These are phyloP conservation scores for Dromococcyx pavoninus DNA, from an alignment of 2,797 vertebrate species.

Conservation along the genomic window DNA sequence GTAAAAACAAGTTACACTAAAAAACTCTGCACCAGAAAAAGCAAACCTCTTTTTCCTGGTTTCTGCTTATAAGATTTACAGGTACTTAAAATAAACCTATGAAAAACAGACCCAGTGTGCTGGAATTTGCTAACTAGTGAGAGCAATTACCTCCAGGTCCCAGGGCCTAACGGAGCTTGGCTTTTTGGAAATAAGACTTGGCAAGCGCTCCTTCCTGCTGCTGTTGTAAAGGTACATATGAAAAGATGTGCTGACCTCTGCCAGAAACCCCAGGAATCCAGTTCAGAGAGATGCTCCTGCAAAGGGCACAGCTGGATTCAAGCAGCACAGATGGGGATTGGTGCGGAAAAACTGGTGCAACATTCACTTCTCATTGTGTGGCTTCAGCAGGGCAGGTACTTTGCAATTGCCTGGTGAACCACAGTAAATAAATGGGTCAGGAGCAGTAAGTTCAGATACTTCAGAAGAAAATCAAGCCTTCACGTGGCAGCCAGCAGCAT, in stretches of 20 bases:
- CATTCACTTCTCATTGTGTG: slow-evolving; percentile 49
- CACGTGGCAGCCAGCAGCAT: slow-evolving; percentile 34
- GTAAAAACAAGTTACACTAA: slow-evolving; percentile 59
- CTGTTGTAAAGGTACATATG: slow-evolving; percentile 66
- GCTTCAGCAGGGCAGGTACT: slow-evolving; percentile 55
- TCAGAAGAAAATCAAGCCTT: slow-evolving; percentile 64
- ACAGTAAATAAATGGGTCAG: slow-evolving; percentile 62
- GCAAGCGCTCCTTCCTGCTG: slow-evolving; percentile 63
- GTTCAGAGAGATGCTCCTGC: slow-evolving; percentile 59
- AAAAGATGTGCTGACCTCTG: slow-evolving; percentile 70
- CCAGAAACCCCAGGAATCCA: slow-evolving; percentile 70
- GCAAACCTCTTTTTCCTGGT: slow-evolving; percentile 66
- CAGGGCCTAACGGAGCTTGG: slow-evolving; percentile 63
- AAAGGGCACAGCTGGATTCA: slow-evolving; percentile 37
- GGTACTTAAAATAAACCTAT: slow-evolving; percentile 85
- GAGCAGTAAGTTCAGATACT: slow-evolving; percentile 51
- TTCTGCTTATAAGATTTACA: slow-evolving; percentile 83
- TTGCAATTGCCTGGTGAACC: slow-evolving; percentile 63
- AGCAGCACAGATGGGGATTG: slow-evolving; percentile 50
- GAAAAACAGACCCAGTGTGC: slow-evolving; percentile 80
- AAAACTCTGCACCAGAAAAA: slow-evolving; percentile 61
- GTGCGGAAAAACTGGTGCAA: slow-evolving; percentile 27
- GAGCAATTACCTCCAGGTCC: slow-evolving; percentile 68
- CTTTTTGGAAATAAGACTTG: slow-evolving; percentile 71
- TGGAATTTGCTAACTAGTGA: slow-evolving; percentile 75